Conservation (phyloP, 2,113 vertebrate species). For the Hiodon alosoides region DNA sequence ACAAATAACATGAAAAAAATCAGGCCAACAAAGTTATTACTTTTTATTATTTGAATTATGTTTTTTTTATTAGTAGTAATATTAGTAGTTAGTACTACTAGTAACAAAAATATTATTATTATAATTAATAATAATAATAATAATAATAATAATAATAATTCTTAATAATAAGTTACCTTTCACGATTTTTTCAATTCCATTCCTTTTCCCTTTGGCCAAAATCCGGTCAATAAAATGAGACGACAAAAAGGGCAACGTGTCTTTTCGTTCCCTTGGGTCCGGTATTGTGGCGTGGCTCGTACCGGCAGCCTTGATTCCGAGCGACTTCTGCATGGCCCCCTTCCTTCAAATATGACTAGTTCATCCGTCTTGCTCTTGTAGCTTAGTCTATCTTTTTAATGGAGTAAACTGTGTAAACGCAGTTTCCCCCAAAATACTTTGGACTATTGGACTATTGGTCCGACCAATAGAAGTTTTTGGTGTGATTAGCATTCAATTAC, state of each 20-base stretch:
- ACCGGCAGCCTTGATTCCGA: background rate
- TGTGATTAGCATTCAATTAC: conserved; percentile 29
- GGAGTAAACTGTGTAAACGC: conserved; percentile 22
- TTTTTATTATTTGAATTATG: background rate
- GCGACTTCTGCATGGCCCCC: conserved; percentile 43
- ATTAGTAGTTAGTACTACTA: background rate
- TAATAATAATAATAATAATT: conserved; percentile 6
- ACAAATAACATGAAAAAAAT: too few relatives aligned
- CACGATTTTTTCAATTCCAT: background rate
- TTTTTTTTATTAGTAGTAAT: background rate
- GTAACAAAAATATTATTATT: background rate
- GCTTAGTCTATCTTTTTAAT: conserved; percentile 16
- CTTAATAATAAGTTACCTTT: conserved; percentile 5
- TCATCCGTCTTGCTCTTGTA: background rate
- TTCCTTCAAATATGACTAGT: conserved; percentile 9
- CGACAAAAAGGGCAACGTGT: conserved; percentile 32
- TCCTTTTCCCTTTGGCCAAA: conserved; percentile 27
- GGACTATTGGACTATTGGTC: conserved; percentile 28
- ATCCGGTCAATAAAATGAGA: conserved; percentile 57
- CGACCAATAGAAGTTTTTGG: conserved; percentile 15
- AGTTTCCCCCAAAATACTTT: conserved; percentile 17
- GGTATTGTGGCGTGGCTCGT: conserved; percentile 8
- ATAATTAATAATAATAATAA: conserved; percentile 5
- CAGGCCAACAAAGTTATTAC: background rate
- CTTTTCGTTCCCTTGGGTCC: conserved; percentile 22